Evolutionary conservation across 1,140 invertebrate genomes (phyloP), one percentile per base, ranked within the genome.

Genomic region (Drosophila sp.): DNA sequence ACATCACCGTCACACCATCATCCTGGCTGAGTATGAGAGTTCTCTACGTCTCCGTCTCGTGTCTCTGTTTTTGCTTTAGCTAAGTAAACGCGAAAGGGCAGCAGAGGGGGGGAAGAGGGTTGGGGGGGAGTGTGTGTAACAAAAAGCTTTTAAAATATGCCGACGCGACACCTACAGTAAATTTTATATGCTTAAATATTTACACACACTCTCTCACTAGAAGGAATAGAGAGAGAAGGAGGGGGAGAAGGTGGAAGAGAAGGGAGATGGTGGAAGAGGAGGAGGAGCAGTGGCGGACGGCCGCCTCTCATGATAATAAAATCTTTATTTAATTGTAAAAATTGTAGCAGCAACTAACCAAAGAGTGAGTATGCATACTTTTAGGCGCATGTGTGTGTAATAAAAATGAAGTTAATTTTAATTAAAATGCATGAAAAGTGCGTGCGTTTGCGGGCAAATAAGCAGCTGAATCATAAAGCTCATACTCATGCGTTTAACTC

Each of bases 121-220:
- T 17, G 17, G 2, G 23, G 2, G n/a, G 17, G 41, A 5, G 11
- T 17, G 41, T 67, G 76, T 83, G 72, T 81, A 90, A 87, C 77
- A 79, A 90, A 91, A 89, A 82, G 89, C 89, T 90, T 91, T 91
- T 91, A 91, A 91, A 90, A 90, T 90, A 90, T 90, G 89, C 89
- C 89, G 89, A 90, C 89, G 89, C 89, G 84, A 91, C 89, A 90
- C 89, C 89, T 90, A 79, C 79, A 79, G 86, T 90, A 86, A 77
- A 90, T 90, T 90, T 86, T 80, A 90, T 85, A 78, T 84, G 80
- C 77, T 86, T 86, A 86, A 86, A 86, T 81, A 86, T 86, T 86
- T 86, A 84, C 78, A 75, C 65, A 73, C 70, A 79, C 69, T 70
- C 62, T 71, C 44, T 44, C 17, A 62, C 50, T 30, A 30, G 30